Percentiles rank a stretch among this genome's conserved stretches.
Evolutionary conservation across 2,888 invertebrate genomes (phyloP).

Genomic region (Thecocarcelia acutangulata): DNA sequence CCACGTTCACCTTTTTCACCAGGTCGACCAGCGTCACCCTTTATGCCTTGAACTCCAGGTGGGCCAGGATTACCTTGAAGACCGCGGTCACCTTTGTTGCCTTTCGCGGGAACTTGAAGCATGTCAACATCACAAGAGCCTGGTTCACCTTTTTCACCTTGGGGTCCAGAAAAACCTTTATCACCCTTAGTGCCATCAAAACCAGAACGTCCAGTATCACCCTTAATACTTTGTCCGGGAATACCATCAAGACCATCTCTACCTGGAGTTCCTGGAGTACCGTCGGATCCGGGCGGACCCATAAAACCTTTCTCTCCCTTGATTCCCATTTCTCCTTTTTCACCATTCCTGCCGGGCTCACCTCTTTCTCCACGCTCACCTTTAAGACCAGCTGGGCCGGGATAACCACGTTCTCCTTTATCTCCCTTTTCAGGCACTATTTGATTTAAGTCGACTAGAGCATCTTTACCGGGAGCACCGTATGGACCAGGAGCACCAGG

Average conservation of each 20-base stretch:
- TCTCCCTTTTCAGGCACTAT: slow-evolving; percentile 84
- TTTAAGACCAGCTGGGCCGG: slow-evolving; percentile 85
- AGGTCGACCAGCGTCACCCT: slow-evolving; percentile 84
- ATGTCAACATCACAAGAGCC: slow-evolving; percentile 84
- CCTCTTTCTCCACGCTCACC: slow-evolving; percentile 88
- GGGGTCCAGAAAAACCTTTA: slow-evolving; percentile 79
- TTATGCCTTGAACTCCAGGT: slow-evolving; percentile 85
- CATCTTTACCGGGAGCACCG: slow-evolving; percentile 86
- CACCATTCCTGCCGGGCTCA: slow-evolving; percentile 86
- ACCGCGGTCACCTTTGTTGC: slow-evolving; percentile 86
- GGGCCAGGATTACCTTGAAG: slow-evolving; percentile 83
- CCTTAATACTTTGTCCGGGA: slow-evolving; percentile 88
- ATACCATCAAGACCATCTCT: slow-evolving; percentile 86
- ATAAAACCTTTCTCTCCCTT: slow-evolving; percentile 86
- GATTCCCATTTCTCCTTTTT: slow-evolving; percentile 86
- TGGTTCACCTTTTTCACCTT: slow-evolving; percentile 85
- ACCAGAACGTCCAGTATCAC: slow-evolving; percentile 87
- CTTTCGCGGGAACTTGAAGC: slow-evolving; percentile 82
- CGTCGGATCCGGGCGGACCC: slow-evolving; percentile 88
- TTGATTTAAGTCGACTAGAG: slow-evolving; percentile 83
- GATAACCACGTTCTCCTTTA: slow-evolving; percentile 86
- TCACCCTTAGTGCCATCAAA: slow-evolving; percentile 83
- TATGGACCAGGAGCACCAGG: slow-evolving; percentile 85
- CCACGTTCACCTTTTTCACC: slow-evolving; percentile 86
- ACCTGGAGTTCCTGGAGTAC: slow-evolving; percentile 86